Percentiles rank a stretch among this genome's conserved stretches.
These are phyloP conservation scores for Acestrorhynchus altus DNA, from an alignment of 2,797 vertebrate species.

Conservation along the genomic window DNA sequence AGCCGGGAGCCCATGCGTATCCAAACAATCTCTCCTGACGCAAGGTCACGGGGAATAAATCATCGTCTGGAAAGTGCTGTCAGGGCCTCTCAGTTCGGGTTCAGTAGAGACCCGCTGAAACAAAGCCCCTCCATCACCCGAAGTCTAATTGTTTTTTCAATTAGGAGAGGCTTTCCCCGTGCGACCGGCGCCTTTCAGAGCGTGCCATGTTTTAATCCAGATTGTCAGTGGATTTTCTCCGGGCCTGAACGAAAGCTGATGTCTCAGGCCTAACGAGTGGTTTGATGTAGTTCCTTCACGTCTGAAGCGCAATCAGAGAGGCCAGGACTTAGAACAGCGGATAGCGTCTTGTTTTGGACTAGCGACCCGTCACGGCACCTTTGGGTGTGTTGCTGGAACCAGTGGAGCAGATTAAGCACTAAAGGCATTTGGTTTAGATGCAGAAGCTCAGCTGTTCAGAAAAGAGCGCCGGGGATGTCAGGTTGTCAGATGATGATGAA, in stretches of 20 bases:
- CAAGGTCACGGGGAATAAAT: slow-evolving; percentile 31
- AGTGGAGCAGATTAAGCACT: neutral
- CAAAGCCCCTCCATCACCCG: slow-evolving; percentile 33
- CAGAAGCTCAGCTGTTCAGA: neutral
- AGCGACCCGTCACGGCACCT: neutral
- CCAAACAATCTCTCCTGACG: slow-evolving; percentile 35
- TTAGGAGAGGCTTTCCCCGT: slow-evolving; percentile 26
- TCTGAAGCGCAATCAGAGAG: slow-evolving; percentile 30
- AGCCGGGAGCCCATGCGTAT: slow-evolving; percentile 29
- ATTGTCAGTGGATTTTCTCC: slow-evolving; percentile 9
- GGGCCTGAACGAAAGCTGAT: slow-evolving; percentile 11
- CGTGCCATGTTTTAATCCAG: slow-evolving; percentile 22
- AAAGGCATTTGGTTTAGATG: neutral
- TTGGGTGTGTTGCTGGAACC: neutral
- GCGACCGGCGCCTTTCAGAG: slow-evolving; percentile 6
- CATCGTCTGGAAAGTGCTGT: slow-evolving; percentile 12
- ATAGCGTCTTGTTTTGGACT: neutral
- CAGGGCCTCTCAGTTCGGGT: slow-evolving; percentile 45
- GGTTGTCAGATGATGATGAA: neutral
- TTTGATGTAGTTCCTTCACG: slow-evolving; percentile 25
- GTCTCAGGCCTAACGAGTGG: slow-evolving; percentile 1
- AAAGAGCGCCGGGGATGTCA: neutral
- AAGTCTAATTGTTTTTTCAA: slow-evolving; percentile 42
- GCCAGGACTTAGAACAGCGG: neutral
- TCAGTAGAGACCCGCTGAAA: slow-evolving; percentile 30